phyloP scores from a whole-genome alignment of 2,888 invertebrate species.

The Melipona beecheii region DNA sequence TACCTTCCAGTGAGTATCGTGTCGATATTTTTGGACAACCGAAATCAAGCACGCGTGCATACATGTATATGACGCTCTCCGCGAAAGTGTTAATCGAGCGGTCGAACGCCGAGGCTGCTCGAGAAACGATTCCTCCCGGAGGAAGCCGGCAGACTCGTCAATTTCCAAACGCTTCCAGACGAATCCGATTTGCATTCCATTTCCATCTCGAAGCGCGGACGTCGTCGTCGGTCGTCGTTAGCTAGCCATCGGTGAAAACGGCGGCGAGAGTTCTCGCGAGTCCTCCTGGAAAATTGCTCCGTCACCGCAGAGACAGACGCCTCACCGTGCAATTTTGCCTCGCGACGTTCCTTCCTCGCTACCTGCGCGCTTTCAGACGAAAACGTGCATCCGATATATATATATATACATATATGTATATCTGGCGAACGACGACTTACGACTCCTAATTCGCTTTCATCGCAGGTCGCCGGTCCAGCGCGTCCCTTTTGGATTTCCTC shows the following conservation, averaged over 20 bases:
- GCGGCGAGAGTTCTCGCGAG: constrained; percentile 30
- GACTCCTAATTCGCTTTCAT: constrained; percentile 50
- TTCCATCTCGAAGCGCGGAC: constrained; percentile 46
- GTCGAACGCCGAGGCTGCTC: too few relatives aligned
- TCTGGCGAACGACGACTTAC: constrained; percentile 52
- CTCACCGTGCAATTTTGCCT: constrained; percentile 57
- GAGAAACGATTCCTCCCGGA: constrained; percentile 25
- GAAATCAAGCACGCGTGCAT: too few relatives aligned
- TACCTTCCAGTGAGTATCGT: too few relatives aligned
- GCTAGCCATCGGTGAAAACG: constrained; percentile 34
- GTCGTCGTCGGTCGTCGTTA: constrained; percentile 30
- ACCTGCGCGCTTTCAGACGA: neutral
- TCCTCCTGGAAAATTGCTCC: constrained; percentile 51
- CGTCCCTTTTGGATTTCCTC: constrained; percentile 10
- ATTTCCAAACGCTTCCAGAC: constrained; percentile 39
- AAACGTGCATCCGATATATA: constrained; percentile 40
- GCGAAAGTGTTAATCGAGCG: constrained; percentile 2
- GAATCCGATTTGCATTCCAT: constrained; percentile 62
- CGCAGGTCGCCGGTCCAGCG: constrained; percentile 44
- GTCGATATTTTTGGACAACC: too few relatives aligned
- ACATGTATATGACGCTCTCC: too few relatives aligned
- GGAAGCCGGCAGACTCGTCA: constrained; percentile 42
- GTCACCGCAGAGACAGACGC: neutral
- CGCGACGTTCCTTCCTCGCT: neutral
- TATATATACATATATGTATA: too few relatives aligned